Evolutionary conservation across 2,113 vertebrate genomes (phyloP), one percentile per base, ranked within the genome.

Genomic region (Oreochromis tanganicae): DNA sequence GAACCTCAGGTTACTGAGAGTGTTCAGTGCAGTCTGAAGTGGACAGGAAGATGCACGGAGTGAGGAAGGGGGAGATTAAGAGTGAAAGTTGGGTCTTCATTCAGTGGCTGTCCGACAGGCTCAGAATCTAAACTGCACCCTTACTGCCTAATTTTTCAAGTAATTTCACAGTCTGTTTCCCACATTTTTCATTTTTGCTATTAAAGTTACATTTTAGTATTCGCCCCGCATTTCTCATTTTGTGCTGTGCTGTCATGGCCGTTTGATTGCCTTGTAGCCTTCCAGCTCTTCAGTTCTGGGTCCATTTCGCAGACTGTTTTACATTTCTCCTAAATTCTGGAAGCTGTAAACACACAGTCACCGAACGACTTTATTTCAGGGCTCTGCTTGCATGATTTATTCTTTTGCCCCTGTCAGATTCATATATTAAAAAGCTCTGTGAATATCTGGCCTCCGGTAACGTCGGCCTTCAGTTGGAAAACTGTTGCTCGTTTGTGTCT

Each of bases 121-220:
- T 91, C 68, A 9, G 16, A 50, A 50, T 88, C 80, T 84, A 81
- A 90, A 84, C 81, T 24, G 8, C n/a, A 5, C 73, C 54, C 87
- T 82, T 46, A 32, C 73, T 59, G 54, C 36, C 87, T 94, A 80
- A 93, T 90, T 90, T 81, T 88, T 92, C 63, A 36, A 86, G 87
- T 91, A 82, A 92, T 95, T 93, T 94, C 94, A 94, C 93, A 91
- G 57, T 91, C 82, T 14, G 88, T 89, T 93, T 89, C 84, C 81
- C 92, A 63, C 86, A 71, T 84, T 91, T 90, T 81, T 90, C 81
- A 66, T 73, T 79, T 83, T 88, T 19, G 85, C 84, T 24, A 71
- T 90, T 90, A 86, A 90, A 88, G 54, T 52, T 6, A 16, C 68
- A 16, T 85, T 82, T 92, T 82, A 66, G 87, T 85, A 91, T 92